Evolutionary conservation across 2,797 vertebrate species (phyloP).

Genomic region (Mus caroli): DNA sequence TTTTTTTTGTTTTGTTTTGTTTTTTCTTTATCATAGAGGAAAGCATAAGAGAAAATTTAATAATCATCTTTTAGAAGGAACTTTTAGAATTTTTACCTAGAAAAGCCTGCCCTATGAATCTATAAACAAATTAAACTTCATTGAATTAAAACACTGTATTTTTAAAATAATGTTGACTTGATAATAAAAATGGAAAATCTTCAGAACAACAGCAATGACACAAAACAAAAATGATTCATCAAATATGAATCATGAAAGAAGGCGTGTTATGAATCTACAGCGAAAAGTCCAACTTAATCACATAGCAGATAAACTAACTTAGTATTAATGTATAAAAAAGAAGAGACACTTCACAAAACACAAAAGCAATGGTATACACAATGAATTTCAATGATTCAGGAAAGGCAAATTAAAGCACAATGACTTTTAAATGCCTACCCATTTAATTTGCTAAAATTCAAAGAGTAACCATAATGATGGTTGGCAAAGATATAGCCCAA

Average conservation of each 20-base stretch:
- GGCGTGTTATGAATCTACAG: neutral
- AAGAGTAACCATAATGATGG: neutral
- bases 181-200: neutral
- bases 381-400: neutral
- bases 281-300: neutral
- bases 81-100: neutral
- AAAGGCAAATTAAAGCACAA: neutral
- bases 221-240: neutral
- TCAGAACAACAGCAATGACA: neutral
- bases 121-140: neutral
- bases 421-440: neutral
- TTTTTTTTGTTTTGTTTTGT: no score
- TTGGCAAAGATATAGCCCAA: neutral
- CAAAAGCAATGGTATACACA: neutral
- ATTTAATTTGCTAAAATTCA: neutral
- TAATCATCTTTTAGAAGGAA: neutral
- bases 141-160: neutral
- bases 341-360: neutral
- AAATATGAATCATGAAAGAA: neutral
- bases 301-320: neutral
- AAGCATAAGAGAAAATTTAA: neutral
- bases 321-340: neutral
- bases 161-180: neutral
- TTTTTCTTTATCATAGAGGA: neutral
- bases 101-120: neutral